Percentiles rank a stretch among this genome's conserved stretches.
Evolutionary conservation across 2,888 invertebrate genomes (phyloP).

Genomic region (Pseudococcus jackbeardsleyi): DNA sequence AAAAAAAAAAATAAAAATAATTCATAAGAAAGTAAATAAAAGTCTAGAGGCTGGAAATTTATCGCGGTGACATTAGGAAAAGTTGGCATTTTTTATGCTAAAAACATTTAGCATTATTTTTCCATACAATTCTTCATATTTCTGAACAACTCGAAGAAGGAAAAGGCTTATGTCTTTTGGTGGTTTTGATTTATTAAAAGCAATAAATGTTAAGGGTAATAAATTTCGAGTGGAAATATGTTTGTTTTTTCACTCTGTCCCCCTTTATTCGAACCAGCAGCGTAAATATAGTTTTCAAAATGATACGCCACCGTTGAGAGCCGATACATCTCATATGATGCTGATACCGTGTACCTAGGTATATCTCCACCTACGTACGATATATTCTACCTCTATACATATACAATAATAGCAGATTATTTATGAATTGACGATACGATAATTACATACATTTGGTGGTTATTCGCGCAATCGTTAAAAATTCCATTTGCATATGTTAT

Average conservation of each 20-base stretch:
- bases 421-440: conserved; percentile 26
- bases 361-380: neutral
- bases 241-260: neutral
- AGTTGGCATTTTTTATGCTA: conserved; percentile 49
- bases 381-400: neutral
- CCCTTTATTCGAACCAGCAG: neutral
- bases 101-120: conserved; percentile 50
- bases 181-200: conserved; percentile 56
- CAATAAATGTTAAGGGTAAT: conserved; percentile 45
- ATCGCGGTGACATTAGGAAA: conserved; percentile 51
- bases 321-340: neutral
- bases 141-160: conserved; percentile 43
- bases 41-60: conserved; percentile 49
- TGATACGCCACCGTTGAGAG: neutral
- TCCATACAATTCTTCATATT: conserved; percentile 45
- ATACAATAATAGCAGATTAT: neutral
- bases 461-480: conserved; percentile 4
- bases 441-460: conserved; percentile 33
- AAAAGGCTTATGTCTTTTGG: conserved; percentile 45
- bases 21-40: conserved; percentile 53
- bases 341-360: neutral
- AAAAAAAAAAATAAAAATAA: conserved; percentile 17
- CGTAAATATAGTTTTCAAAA: conserved; percentile 22
- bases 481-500: conserved; percentile 13
- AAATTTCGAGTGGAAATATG: conserved; percentile 44